These are phyloP conservation scores for Aphidius ervi DNA, from an alignment of 1,140 invertebrate genomes.

Conservation along the genomic window DNA sequence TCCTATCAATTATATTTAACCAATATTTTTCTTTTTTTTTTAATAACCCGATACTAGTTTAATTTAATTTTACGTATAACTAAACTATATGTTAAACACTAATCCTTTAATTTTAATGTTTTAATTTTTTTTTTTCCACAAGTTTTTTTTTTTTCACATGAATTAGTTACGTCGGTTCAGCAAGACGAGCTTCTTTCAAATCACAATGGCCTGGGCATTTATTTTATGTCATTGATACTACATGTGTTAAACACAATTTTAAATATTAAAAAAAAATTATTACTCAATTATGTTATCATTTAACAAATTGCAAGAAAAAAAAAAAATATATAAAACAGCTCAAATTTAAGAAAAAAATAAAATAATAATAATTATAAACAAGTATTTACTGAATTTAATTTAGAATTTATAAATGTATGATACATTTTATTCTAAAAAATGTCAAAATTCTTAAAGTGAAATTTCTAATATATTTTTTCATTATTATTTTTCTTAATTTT, in stretches of 20 bases:
- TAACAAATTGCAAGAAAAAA: background rate
- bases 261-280: no score
- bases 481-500: background rate
- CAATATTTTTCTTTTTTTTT: no score
- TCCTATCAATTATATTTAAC: no score
- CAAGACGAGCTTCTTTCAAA: conserved; percentile 16
- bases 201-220: conserved; percentile 7
- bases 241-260: background rate
- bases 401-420: background rate
- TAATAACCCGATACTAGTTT: no score
- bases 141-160: conserved; percentile 7
- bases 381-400: no score
- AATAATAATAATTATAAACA: no score
- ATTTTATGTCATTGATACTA: conserved; percentile 7
- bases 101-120: background rate
- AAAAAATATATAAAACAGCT: background rate
- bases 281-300: background rate
- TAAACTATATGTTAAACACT: no score
- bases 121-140: conserved; percentile 4
- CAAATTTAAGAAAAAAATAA: conserved; percentile 3
- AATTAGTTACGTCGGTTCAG: conserved; percentile 12
- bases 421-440: background rate
- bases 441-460: background rate
- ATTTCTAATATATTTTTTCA: background rate
- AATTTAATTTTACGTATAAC: no score